phyloP scores from a whole-genome alignment of 2,888 invertebrate species.

The Bugulina stolonifera region DNA sequence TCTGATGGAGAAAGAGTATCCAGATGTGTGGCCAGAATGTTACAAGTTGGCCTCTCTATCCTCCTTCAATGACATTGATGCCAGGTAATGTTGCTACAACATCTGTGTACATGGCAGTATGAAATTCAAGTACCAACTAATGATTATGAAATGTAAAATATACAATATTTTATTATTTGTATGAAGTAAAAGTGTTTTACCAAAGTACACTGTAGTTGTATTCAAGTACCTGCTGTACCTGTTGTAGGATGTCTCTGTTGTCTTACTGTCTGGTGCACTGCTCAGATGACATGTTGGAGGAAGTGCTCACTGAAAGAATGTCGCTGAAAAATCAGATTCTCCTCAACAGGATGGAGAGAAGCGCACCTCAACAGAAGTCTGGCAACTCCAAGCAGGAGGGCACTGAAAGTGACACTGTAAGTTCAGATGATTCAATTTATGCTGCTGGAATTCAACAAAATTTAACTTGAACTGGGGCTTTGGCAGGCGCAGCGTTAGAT shows the following conservation, averaged over 20 bases:
- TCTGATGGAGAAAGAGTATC: constrained; percentile 56
- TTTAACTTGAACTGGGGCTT: too few relatives aligned
- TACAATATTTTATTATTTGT: neutral
- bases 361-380: too few relatives aligned
- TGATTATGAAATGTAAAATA: neutral
- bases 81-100: constrained; percentile 39
- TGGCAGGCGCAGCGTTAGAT: too few relatives aligned
- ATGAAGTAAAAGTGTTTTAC: neutral
- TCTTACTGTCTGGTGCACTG: constrained; percentile 56
- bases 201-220: too few relatives aligned
- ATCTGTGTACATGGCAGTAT: too few relatives aligned
- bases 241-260: constrained; percentile 48
- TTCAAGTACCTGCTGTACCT: too few relatives aligned
- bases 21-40: constrained; percentile 58
- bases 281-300: constrained; percentile 51
- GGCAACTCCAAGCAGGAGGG: too few relatives aligned
- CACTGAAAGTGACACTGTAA: neutral
- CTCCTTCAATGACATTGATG: constrained; percentile 53
- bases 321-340: neutral
- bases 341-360: neutral
- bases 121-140: too few relatives aligned
- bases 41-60: constrained; percentile 56
- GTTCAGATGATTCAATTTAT: neutral
- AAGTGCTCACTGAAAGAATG: constrained; percentile 34
- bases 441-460: too few relatives aligned